Conservation (phyloP, 2,113 vertebrate genomes). For the rabbit (Oryctolagus cuniculus) region DNA sequence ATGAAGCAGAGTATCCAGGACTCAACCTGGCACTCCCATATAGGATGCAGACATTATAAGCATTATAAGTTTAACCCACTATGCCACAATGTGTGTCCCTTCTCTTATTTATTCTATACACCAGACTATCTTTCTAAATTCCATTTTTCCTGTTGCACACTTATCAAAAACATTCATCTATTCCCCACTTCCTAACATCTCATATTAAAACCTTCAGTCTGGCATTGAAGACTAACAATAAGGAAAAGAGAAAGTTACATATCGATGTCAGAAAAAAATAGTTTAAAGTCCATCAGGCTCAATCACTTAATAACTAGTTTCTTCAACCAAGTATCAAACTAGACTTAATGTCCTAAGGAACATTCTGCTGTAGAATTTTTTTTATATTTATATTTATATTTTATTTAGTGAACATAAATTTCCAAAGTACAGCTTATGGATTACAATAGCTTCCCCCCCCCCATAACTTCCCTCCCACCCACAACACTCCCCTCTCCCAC, state of each 20-base stretch:
- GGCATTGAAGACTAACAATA: background rate
- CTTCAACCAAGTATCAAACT: background rate
- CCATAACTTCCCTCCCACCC: no score
- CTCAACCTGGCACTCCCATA: no score
- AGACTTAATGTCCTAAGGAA: background rate
- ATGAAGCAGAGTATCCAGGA: no score
- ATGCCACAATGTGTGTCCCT: no score
- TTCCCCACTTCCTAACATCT: background rate
- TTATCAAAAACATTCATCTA: conserved; percentile 6
- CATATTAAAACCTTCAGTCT: background rate
- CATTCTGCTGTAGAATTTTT: background rate
- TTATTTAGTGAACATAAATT: no score
- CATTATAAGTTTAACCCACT: no score
- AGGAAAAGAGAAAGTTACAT: background rate
- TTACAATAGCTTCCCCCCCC: no score
- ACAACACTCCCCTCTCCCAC: no score
- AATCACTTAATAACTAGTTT: conserved; percentile 27
- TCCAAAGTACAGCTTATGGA: no score
- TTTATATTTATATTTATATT: no score
- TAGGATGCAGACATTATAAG: no score
- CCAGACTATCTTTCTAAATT: background rate
- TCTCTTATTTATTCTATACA: background rate
- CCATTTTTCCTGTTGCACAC: background rate
- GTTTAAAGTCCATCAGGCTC: background rate
- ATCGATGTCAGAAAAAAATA: background rate